A percentile compares a stretch with the other conserved stretches of the same genome.
phyloP scores from a whole-genome alignment of 2,797 vertebrate species.

The Macrochelys suwanniensis region DNA sequence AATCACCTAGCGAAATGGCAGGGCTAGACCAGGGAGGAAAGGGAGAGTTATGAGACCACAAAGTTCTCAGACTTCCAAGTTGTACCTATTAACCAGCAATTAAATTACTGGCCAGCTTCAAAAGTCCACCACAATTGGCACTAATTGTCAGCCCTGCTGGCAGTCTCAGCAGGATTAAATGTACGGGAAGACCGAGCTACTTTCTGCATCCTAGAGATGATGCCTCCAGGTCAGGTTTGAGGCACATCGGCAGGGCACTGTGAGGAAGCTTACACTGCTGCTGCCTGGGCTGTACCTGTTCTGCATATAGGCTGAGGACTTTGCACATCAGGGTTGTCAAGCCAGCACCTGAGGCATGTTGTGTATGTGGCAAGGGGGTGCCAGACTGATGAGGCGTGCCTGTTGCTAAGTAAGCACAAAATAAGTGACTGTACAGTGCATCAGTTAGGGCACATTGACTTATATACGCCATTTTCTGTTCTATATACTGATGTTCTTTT shows the following conservation, averaged over 20 bases:
- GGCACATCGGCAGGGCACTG: background rate
- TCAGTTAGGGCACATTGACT: no score
- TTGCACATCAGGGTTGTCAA: background rate
- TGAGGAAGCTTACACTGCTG: background rate
- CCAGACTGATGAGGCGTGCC: no score
- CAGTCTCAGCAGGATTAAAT: background rate
- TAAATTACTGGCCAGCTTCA: conserved; percentile 51
- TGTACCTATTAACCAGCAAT: conserved; percentile 39
- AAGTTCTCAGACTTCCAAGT: conserved; percentile 63
- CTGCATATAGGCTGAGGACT: background rate
- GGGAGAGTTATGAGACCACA: conserved; percentile 2
- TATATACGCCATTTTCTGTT: no score
- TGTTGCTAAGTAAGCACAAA: no score
- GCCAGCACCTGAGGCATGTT: background rate
- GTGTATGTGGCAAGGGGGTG: no score
- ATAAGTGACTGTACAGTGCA: no score
- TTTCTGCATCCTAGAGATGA: background rate
- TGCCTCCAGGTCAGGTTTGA: background rate
- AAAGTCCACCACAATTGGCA: conserved; percentile 31
- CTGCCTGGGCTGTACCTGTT: background rate
- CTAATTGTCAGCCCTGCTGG: conserved; percentile 20
- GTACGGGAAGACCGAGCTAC: background rate
- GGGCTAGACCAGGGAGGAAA: background rate
- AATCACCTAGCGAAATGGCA: conserved; percentile 24
- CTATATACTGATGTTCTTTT: no score